These are phyloP conservation scores for Hypotaenidia philippensis DNA, from an alignment of 2,797 vertebrate genomes.

Conservation along the genomic window DNA sequence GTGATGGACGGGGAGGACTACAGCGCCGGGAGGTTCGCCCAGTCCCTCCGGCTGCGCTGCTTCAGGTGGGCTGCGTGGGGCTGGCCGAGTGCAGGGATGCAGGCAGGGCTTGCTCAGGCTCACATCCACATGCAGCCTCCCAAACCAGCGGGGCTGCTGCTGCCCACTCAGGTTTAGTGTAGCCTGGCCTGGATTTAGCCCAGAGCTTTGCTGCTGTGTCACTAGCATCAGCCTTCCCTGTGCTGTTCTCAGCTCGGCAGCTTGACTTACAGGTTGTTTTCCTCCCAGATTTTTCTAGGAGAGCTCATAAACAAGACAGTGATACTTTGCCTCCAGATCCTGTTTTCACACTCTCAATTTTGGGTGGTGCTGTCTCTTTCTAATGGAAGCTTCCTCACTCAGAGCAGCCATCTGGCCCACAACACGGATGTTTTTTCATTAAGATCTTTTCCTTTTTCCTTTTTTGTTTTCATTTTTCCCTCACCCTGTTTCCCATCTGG, in stretches of 20 bases:
- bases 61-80: constrained; percentile 83
- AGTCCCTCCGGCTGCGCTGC: constrained; percentile 89
- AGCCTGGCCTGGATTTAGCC: background rate
- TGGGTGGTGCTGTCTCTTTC: background rate
- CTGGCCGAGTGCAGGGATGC: rapidly evolving
- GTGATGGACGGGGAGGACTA: constrained; percentile 91
- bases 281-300: background rate
- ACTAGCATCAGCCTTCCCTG: background rate
- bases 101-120: background rate
- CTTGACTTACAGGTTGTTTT: background rate
- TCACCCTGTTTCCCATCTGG: constrained; percentile 54
- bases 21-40: constrained; percentile 86
- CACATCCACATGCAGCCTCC: rapidly evolving
- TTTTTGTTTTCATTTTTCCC: too few relatives aligned
- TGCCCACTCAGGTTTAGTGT: background rate
- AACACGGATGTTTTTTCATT: background rate
- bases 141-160: rapidly evolving
- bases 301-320: background rate
- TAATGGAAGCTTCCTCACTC: constrained; percentile 30
- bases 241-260: background rate
- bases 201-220: background rate
- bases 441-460: background rate
- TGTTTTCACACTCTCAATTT: constrained; percentile 19
- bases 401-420: constrained; percentile 48
- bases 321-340: constrained; percentile 6